Evolutionary conservation across 2,797 vertebrate species (phyloP).

Genomic region (Microctenopoma steveboyesi): DNA sequence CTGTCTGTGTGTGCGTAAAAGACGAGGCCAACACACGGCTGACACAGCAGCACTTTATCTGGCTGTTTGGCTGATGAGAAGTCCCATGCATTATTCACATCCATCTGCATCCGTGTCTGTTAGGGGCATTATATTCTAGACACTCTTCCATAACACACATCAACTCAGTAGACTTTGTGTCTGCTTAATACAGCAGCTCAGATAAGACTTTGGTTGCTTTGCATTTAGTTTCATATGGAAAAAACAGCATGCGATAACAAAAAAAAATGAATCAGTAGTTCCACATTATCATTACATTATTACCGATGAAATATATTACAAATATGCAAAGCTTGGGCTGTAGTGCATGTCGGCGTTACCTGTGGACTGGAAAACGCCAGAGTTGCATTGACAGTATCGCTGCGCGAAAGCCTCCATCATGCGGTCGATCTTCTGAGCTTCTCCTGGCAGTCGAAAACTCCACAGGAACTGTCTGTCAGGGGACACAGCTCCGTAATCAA

Average conservation of each 20-base stretch:
- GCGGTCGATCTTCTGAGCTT: conserved; percentile 97
- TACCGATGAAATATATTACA: not conserved
- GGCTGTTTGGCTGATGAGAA: conserved; percentile 57
- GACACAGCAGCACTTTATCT: conserved; percentile 76
- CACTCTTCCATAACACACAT: conserved; percentile 34
- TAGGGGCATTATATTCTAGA: conserved; percentile 58
- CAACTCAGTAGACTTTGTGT: conserved; percentile 54
- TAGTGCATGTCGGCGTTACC: conserved; percentile 73
- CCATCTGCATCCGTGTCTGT: conserved; percentile 71
- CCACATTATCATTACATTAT: not conserved
- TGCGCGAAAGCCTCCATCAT: conserved; percentile 99
- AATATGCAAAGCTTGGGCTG: not conserved
- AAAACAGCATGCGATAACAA: not conserved
- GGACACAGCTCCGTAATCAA: conserved; percentile 31
- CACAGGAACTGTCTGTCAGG: conserved; percentile 93
- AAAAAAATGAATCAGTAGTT: not conserved
- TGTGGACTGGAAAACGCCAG: conserved; percentile 94
- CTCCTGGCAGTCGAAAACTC: conserved; percentile 96
- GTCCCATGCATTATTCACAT: conserved; percentile 80
- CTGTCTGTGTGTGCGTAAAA: conserved; percentile 25
- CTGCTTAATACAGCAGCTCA: conserved; percentile 41
- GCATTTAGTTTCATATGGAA: not conserved
- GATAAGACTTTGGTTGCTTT: conserved; percentile 12
- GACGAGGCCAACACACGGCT: conserved; percentile 46
- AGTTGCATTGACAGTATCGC: conserved; percentile 95